These are phyloP conservation scores for Chironomus tentans DNA, from an alignment of 2,888 invertebrate species.

Conservation along the genomic window DNA sequence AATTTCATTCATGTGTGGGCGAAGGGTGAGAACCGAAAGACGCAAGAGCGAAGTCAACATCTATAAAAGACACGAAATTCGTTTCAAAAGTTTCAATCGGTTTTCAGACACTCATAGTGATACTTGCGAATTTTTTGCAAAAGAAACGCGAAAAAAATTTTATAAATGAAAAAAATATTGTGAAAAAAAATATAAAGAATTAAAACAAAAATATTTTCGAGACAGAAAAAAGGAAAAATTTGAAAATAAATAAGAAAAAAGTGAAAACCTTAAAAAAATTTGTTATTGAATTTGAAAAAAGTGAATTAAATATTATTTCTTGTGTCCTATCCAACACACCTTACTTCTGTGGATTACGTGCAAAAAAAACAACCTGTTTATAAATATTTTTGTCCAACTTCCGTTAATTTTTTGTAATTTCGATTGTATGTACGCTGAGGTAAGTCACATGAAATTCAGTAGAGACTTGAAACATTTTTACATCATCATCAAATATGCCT, in stretches of 20 bases:
- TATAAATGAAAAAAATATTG: not conserved
- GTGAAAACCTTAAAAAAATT: not conserved
- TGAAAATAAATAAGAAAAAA: not conserved
- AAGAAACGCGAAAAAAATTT: not conserved
- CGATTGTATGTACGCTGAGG: not conserved
- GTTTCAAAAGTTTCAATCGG: slow-evolving; percentile 16
- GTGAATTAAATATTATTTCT: not conserved
- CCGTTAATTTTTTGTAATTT: too few species aligned
- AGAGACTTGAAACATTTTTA: not conserved
- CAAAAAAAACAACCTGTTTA: not conserved
- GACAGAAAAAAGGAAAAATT: not conserved
- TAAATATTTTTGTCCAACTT: not conserved
- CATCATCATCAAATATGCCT: not conserved
- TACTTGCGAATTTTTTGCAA: not conserved
- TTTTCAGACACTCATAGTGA: slow-evolving; percentile 18
- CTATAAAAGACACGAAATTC: slow-evolving; percentile 24
- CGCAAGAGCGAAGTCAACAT: slow-evolving; percentile 17
- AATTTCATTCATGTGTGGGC: slow-evolving; percentile 31
- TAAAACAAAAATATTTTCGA: not conserved
- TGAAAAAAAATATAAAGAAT: not conserved
- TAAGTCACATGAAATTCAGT: not conserved
- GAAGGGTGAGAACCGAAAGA: slow-evolving; percentile 26
- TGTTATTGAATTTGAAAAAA: not conserved
- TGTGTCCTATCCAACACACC: too few species aligned
- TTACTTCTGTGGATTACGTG: not conserved